Percentiles rank a stretch among this genome's conserved stretches.
Conservation (phyloP, 2,113 vertebrate genomes). For the Alexandromys fortis region DNA sequence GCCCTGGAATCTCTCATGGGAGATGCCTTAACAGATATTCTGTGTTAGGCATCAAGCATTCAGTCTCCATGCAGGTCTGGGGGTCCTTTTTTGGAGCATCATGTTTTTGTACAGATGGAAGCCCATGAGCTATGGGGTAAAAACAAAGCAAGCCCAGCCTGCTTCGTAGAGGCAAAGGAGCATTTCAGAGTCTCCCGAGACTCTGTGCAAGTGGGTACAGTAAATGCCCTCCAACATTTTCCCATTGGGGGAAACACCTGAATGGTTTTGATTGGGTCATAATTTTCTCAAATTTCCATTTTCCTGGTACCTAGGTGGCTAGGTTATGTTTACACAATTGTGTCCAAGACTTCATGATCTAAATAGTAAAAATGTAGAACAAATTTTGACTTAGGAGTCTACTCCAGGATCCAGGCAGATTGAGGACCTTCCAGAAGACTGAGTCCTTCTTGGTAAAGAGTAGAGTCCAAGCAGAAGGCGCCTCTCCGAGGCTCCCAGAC, state of each 20-base stretch:
- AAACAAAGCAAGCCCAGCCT: background rate
- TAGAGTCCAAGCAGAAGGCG: background rate
- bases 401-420: background rate
- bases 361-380: background rate
- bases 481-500: too few species aligned
- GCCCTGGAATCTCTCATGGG: background rate
- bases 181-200: background rate
- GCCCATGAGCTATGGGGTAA: background rate
- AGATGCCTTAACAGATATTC: background rate
- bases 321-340: background rate
- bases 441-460: background rate
- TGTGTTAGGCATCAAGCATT: background rate
- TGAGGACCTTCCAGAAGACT: background rate
- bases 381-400: background rate
- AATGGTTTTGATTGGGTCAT: background rate
- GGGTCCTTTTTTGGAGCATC: background rate
- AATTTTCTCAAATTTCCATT: slow-evolving; percentile 3
- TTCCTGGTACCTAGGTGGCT: background rate
- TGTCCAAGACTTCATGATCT: background rate
- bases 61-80: background rate
- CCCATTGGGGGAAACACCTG: background rate
- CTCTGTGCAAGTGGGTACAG: background rate
- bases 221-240: background rate
- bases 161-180: background rate
- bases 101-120: background rate